Evolutionary conservation across 2,888 invertebrate species (phyloP), one percentile per base, ranked within the genome.

Genomic region (Caenorhabditis angaria): DNA sequence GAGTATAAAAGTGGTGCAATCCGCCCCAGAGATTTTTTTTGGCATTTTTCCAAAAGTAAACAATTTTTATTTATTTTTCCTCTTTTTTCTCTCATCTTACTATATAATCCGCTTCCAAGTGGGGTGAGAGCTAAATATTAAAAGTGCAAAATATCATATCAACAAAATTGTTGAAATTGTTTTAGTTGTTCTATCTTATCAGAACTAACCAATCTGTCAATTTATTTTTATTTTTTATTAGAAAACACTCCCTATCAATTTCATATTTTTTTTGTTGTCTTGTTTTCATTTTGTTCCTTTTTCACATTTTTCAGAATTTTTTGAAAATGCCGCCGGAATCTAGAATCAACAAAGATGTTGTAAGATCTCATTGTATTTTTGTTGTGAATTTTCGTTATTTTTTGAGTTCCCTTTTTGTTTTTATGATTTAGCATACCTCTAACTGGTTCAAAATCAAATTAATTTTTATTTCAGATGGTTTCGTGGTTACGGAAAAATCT

Each of bases 401-500:
- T 20, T 27, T 35, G 35, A 28, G 29, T 25, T 25, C 60, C 18
- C 57, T 48, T 29, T 55, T 63, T 67, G 54, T 72, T 57, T 27
- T 5, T 54, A 32, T 50, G 50, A 56, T 32, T 3, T 22, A 24
- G 6, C 22, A n/a, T 53, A 29, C 3, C 41, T 57, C 12, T n/a
- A 14, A 28, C 1, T n/a, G n/a, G 25, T 14, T 0, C 1, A 32
- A 2, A 25, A 47, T 54, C 28, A 27, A 10, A 51, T n/a, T n/a
- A n/a, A n/a, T 27, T 18, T 29, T 29, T 22, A 20, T 50, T 72
- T 54, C 70, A 74, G 79, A 77, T 78, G 76, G 70, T 74, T 3
- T 65, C 71, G 32, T 91, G 91, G 91, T 85, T 90, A 83, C 78
- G 85, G 53, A 88, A 87, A 61, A 91, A 92, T 85, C 83, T 91